Evolutionary conservation across 1,140 invertebrate genomes (phyloP), one percentile per base, ranked within the genome.

Genomic region (Schlechtendalia chinensis): DNA sequence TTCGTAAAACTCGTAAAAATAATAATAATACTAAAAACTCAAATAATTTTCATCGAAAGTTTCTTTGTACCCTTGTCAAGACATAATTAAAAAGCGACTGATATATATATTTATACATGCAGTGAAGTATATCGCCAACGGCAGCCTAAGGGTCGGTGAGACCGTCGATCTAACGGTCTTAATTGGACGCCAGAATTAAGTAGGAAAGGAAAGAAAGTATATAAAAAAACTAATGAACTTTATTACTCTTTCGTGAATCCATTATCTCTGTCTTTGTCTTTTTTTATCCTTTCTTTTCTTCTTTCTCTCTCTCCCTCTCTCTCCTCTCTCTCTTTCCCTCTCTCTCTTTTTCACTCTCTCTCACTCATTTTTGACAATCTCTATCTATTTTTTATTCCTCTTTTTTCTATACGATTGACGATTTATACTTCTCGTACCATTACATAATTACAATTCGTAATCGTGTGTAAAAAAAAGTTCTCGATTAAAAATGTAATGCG

Each of bases 171-270:
- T 50, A 69, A 69, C 10, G 16, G 39, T 50, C 45, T 69, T 47
- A 69, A 69, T 69, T 69, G 67, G 45, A 69, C 45, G 67, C 47
- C 45, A 22, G 45, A 69, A 69, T 69, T 50, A 69, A 24, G 67
- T 19, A 69, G 19, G 39, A 50, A 47, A 50, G 45, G 50, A 69
- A 69, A 24, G 65, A 50, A 69, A 69, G 22, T 1, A 14, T 50
- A 50, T 39, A 47, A 69, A 69, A 27, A 69, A 69, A 27, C 39
- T 47, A 50, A 69, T 10, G 45, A 69, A 47, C 67, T 47, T 69
- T 50, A 67, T 67, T 67, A 27, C 22, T 8, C 67, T 69, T 50
- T 69, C 12, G 67, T 50, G 67, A 50, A 69, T 69, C 22, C 45
- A 27, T 69, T 69, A 69, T 69, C 39, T 50, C 16, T 11, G 14